Percentiles rank a stretch among this genome's conserved stretches.
These are phyloP conservation scores for Chelmon rostratus DNA, from an alignment of 2,797 vertebrate species.

Conservation along the genomic window DNA sequence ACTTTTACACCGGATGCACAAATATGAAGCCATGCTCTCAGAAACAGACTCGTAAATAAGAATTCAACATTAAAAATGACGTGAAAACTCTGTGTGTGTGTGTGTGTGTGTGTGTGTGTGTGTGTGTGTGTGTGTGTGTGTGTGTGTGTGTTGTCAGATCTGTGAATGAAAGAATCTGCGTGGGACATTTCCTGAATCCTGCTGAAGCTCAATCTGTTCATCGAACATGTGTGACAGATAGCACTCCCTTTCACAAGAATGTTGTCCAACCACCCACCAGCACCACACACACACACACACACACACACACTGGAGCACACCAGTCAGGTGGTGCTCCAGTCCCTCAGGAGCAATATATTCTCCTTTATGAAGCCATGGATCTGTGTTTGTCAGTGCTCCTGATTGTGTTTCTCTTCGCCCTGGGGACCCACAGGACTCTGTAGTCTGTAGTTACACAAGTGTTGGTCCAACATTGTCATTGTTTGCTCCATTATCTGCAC, in stretches of 20 bases:
- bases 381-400: conserved; percentile 25
- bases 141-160: conserved; percentile 51
- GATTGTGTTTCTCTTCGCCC: conserved; percentile 38
- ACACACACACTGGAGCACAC: conserved; percentile 22
- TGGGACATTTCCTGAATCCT: conserved; percentile 71
- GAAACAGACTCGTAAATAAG: conserved; percentile 26
- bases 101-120: conserved; percentile 23
- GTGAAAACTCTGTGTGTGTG: not conserved
- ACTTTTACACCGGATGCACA: conserved; percentile 20
- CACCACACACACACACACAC: conserved; percentile 16
- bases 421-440: conserved; percentile 33
- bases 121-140: conserved; percentile 20
- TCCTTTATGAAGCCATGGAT: conserved; percentile 53
- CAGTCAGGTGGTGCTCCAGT: conserved; percentile 44
- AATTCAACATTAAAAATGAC: not conserved
- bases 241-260: conserved; percentile 82
- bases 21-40: conserved; percentile 37
- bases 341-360: conserved; percentile 64
- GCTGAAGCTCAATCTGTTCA: conserved; percentile 69
- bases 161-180: conserved; percentile 75
- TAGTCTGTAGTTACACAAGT: conserved; percentile 57
- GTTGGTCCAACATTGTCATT: conserved; percentile 30
- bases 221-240: conserved; percentile 74
- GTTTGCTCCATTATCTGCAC: conserved; percentile 49
- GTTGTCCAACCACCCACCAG: conserved; percentile 73